Evolutionary conservation across 1,140 invertebrate species (phyloP).

Genomic region (Mya arenaria): DNA sequence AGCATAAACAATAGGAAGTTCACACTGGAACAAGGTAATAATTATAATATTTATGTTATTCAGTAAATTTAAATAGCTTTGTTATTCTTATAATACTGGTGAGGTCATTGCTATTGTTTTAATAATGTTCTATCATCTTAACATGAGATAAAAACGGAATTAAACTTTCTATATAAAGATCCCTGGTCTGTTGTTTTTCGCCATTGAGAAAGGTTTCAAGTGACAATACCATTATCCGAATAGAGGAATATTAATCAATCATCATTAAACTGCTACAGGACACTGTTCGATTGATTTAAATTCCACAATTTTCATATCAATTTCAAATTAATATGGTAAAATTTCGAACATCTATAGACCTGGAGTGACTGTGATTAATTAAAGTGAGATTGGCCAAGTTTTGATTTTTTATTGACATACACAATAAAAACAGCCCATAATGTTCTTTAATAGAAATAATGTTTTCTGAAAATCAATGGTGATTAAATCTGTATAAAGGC

Average conservation of each 20-base stretch:
- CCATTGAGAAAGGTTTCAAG: too few relatives aligned
- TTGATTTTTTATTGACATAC: background rate
- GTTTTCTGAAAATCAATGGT: conserved; percentile 42
- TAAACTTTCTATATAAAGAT: too few relatives aligned
- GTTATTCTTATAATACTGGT: too few relatives aligned
- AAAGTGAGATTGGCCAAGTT: conserved; percentile 4
- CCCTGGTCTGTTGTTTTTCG: too few relatives aligned
- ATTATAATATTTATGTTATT: too few relatives aligned
- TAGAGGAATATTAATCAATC: conserved; percentile 46
- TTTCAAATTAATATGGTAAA: conserved; percentile 58
- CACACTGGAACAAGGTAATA: too few relatives aligned
- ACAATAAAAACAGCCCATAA: background rate
- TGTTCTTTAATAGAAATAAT: conserved; percentile 5
- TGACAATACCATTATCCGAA: background rate
- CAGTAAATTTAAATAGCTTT: too few relatives aligned
- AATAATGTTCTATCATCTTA: too few relatives aligned
- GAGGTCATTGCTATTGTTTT: too few relatives aligned
- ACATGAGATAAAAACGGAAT: too few relatives aligned
- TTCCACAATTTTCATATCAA: conserved; percentile 59
- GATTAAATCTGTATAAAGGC: conserved; percentile 37
- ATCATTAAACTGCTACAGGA: conserved; percentile 47
- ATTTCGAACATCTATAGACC: conserved; percentile 26
- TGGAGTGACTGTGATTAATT: conserved; percentile 52
- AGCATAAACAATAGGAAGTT: too few relatives aligned
- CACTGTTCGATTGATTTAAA: conserved; percentile 45